Conservation (phyloP, 92 coral and sea anemone species). For the Anthopleura xanthogrammica region DNA sequence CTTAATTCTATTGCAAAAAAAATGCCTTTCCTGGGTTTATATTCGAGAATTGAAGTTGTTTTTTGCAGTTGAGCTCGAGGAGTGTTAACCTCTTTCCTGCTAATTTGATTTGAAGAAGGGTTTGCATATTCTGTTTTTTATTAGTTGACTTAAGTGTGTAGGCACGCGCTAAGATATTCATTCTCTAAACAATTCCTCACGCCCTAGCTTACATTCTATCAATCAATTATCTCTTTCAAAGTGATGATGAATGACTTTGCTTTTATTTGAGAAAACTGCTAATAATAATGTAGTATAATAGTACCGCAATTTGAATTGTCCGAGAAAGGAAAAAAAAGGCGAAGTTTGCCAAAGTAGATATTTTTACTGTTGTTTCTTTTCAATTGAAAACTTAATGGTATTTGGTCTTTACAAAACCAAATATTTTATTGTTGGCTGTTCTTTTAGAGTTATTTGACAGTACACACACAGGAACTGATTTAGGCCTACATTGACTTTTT, state of each 20-base stretch:
- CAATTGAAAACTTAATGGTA: not conserved
- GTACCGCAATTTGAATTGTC: not conserved
- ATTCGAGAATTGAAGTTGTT: not conserved
- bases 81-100: not conserved
- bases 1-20: not conserved
- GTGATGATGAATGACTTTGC: constrained; percentile 32
- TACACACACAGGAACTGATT: not conserved
- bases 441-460: not conserved
- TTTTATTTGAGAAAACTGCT: not conserved
- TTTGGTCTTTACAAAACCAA: not conserved
- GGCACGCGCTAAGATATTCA: constrained; percentile 33
- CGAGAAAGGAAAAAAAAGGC: not conserved
- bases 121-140: not conserved
- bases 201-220: constrained; percentile 29
- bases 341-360: not conserved
- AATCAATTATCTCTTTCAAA: constrained; percentile 9
- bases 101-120: not conserved
- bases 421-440: not conserved
- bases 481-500: not conserved
- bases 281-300: not conserved
- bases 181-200: constrained; percentile 38
- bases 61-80: not conserved
- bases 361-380: not conserved
- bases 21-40: not conserved
- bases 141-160: constrained; percentile 4